Base-by-base conservation (phyloP, 2,888 invertebrate genomes). In the Lysandra coridon region DNA sequence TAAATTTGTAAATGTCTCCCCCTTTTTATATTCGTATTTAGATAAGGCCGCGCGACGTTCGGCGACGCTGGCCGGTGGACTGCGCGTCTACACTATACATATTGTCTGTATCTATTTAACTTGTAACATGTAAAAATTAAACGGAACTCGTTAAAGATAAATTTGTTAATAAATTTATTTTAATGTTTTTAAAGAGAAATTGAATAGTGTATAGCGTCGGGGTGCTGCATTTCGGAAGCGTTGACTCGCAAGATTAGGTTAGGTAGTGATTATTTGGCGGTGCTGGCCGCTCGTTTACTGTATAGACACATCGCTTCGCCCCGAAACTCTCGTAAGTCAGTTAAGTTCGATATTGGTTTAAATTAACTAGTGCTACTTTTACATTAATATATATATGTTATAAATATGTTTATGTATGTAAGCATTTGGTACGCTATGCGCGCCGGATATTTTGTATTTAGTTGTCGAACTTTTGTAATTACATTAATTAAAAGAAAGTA, bases 391-490 rank as follows among this genome's bases (percentile, higher is more conserved):
- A 87, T 90, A 86, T 87, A 87, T 23, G 23, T 85, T 76, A 76
- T 76, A 84, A 83, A 86, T 87, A 92, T 91, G 90, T 93, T 91
- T 92, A 90, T 92, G 87, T 89, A 89, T 89, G 90, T 92, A 90
- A 91, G 92, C 85, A 86, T 89, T 88, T 85, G 90, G 91, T 87
- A 85, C 93, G 94, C 94, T 89, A 88, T 93, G 94, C 92, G 91
- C 89, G 88, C 89, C 88, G 87, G 78, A 83, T 84, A 83, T 88
- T 90, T 91, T 93, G 90, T 93, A 92, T 93, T 94, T 94, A 94
- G 93, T 94, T 92, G 90, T 90, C 90, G 89, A 88, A 91, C 90
- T 90, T 90, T 92, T 93, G 94, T 94, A 94, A 93, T 94, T 93
- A 93, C 88, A 92, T 89, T 76, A 76, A 89, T 90, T 90, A 91